A percentile compares a stretch with the other conserved stretches of the same genome.
These are phyloP conservation scores for Poecilia velifera DNA, from an alignment of 2,797 vertebrate species.

Conservation along the genomic window DNA sequence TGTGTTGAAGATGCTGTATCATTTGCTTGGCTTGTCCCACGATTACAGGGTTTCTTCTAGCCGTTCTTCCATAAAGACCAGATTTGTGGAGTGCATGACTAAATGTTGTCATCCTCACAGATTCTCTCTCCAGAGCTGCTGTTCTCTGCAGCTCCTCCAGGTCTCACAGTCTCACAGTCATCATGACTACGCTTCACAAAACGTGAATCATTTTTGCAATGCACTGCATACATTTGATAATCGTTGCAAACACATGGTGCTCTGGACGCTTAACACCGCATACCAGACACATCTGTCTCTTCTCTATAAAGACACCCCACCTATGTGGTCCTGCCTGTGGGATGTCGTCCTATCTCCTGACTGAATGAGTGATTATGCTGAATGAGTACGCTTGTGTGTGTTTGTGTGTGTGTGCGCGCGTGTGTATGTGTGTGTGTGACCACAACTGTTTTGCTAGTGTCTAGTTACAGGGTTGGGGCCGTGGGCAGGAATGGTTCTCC, in stretches of 20 bases:
- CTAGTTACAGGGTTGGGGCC: conserved; percentile 68
- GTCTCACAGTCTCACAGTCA: neutral
- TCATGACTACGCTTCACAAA: neutral
- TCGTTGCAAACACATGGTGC: conserved; percentile 19
- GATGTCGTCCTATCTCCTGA: conserved; percentile 58
- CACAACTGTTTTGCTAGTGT: conserved; percentile 75
- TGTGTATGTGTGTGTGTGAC: conserved; percentile 34
- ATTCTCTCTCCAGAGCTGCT: neutral
- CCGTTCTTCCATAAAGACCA: neutral
- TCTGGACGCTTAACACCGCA: conserved; percentile 42
- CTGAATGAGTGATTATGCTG: conserved; percentile 55
- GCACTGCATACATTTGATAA: neutral
- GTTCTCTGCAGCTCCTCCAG: neutral
- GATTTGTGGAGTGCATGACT: neutral
- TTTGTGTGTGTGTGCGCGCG: conserved; percentile 30
- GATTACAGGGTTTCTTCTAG: neutral
- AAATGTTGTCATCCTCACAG: neutral
- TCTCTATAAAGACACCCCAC: conserved; percentile 57
- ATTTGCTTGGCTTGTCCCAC: neutral
- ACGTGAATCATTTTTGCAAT: neutral
- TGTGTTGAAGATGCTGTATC: neutral
- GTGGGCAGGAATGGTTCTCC: conserved; percentile 71
- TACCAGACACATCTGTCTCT: conserved; percentile 64
- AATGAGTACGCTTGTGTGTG: conserved; percentile 24
- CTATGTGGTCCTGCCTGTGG: conserved; percentile 71